phyloP scores from a whole-genome alignment of 1,140 invertebrate genomes.

The Diploscapter pachys region DNA sequence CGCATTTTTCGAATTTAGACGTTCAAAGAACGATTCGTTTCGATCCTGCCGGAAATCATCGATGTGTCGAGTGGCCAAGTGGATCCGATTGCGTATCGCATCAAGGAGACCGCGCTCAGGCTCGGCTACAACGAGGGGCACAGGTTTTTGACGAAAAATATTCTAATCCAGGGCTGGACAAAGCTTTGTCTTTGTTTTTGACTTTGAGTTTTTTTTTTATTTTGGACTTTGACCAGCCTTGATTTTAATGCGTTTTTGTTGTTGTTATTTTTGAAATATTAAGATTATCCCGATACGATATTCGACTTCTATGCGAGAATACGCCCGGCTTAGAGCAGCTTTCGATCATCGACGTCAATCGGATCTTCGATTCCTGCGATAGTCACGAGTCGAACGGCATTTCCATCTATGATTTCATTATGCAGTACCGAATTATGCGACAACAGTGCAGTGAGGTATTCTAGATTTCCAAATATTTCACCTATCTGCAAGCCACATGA shows the following conservation, averaged over 20 bases:
- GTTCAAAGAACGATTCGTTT: conserved; percentile 34
- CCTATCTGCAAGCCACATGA: too few species aligned
- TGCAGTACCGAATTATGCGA: conserved; percentile 23
- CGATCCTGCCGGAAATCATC: conserved; percentile 35
- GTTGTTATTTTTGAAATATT: background rate
- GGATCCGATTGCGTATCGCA: conserved; percentile 16
- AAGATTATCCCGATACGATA: conserved; percentile 32
- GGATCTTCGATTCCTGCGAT: conserved; percentile 21
- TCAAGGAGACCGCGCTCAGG: conserved; percentile 17
- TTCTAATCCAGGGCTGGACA: background rate
- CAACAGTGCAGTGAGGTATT: conserved; percentile 23
- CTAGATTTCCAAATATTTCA: background rate
- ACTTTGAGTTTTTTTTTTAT: conserved; percentile 1
- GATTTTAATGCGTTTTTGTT: background rate
- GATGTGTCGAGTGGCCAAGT: conserved; percentile 31
- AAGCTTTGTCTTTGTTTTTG: background rate
- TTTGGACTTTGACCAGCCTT: background rate
- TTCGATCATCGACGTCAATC: conserved; percentile 26
- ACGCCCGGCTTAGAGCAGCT: conserved; percentile 26
- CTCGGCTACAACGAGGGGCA: conserved; percentile 27
- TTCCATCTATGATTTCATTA: conserved; percentile 25
- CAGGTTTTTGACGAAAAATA: conserved; percentile 13
- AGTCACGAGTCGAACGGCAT: conserved; percentile 14
- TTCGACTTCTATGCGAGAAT: conserved; percentile 24
- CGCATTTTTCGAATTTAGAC: conserved; percentile 6